Evolutionary conservation across 2,888 invertebrate genomes (phyloP).

Genomic region (Dicycla oo): DNA sequence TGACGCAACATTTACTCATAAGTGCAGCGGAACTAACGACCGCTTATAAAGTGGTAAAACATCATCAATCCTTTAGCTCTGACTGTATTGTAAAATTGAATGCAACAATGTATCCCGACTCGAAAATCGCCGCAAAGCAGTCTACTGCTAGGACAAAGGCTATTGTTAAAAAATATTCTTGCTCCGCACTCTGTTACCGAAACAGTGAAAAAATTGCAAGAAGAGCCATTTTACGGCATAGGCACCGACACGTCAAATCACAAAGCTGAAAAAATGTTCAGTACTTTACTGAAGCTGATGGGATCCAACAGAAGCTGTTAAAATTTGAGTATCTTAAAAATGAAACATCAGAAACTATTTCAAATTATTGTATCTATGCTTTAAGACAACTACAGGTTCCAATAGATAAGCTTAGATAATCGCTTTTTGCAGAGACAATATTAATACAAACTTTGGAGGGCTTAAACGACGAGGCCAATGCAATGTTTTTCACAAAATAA

Average conservation of each 20-base stretch:
- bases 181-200: conserved; percentile 5
- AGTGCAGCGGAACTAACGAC: too few relatives aligned
- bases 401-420: conserved; percentile 34
- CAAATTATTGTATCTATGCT: conserved; percentile 34
- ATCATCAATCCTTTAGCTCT: conserved; percentile 42
- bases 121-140: conserved; percentile 39
- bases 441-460: conserved; percentile 25
- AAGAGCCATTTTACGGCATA: too few relatives aligned
- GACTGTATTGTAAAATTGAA: conserved; percentile 38
- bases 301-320: conserved; percentile 34
- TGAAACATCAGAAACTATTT: conserved; percentile 45
- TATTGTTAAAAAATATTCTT: conserved; percentile 45
- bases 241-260: too few relatives aligned
- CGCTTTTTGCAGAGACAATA: conserved; percentile 34
- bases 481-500: conserved; percentile 37
- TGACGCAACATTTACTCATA: too few relatives aligned
- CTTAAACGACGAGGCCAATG: conserved; percentile 27
- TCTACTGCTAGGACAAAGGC: conserved; percentile 37
- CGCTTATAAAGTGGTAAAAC: conserved; percentile 26
- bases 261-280: too few relatives aligned
- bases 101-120: conserved; percentile 36
- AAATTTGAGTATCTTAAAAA: conserved; percentile 38
- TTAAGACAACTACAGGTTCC: conserved; percentile 34
- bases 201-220: too few relatives aligned
- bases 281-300: conserved; percentile 12